Base-by-base conservation (phyloP, 2,888 invertebrate species). In the Nomada fucata region DNA sequence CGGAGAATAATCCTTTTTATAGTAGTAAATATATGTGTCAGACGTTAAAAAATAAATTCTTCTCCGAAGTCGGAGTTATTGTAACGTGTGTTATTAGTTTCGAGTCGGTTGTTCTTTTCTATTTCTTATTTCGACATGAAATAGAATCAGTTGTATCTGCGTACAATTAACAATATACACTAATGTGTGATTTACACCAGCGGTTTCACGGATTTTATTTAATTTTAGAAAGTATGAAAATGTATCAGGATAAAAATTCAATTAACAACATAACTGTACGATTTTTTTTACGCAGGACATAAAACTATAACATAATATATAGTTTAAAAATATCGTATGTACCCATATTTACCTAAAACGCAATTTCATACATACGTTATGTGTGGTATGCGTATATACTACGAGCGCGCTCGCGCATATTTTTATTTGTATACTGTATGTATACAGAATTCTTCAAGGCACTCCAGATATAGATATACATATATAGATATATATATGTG, bases 401-500 rank as follows among this genome's bases (percentile, higher is more conserved):
- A 78, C 82, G 77, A 85, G 74, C 81, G 75, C 85, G 82, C 75
- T 81, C 73, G 65, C 79, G 65, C 74, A 47, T 61, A n/a, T 90
- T 90, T n/a, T 53, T 23, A 75, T 85, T 84, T 89, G 88, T 89
- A 90, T 90, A 91, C 88, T 90, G 83, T 92, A 89, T 89, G 90
- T 91, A 90, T 91, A 91, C 92, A 90, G 89, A 92, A 92, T 91
- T 93, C 91, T 93, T 92, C 92, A 93, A 93, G 93, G 93, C 93
- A 93, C 93, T 93, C 93, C 93, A 92, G 92, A 93, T 93, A 92
- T 93, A 91, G 57, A 53, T 57, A 70, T 52, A 65, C 52, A 52
- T 65, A 53, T 65, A 20, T 55, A 55, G 7, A n/a, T 9, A n/a
- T 7, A 18, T 18, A n/a, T 18, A n/a, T 18, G 18, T 23, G 18